A percentile compares a stretch with the other conserved stretches of the same genome.
These are phyloP conservation scores for Gallinago media DNA, from an alignment of 2,113 vertebrate species.

Conservation along the genomic window DNA sequence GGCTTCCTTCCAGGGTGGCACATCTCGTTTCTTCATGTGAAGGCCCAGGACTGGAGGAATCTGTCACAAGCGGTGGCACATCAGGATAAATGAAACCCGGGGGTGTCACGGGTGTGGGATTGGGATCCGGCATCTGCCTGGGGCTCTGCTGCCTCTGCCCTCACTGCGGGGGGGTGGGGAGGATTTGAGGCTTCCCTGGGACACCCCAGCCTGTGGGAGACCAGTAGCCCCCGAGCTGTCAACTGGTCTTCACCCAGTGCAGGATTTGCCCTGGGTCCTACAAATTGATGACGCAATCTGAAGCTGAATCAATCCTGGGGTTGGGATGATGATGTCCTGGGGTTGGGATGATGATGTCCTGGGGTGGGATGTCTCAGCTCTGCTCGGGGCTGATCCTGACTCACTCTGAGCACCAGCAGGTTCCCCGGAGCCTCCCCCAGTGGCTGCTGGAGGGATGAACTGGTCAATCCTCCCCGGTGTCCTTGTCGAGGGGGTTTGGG, in stretches of 20 bases:
- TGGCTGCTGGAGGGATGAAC: background rate
- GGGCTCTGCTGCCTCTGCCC: background rate
- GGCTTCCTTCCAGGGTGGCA: constrained; percentile 1
- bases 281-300: accelerated
- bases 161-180: background rate
- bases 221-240: background rate
- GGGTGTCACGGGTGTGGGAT: background rate
- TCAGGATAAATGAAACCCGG: accelerated
- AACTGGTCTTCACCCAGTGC: background rate
- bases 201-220: background rate
- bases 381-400: background rate
- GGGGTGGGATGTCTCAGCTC: background rate
- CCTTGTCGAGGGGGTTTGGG: accelerated
- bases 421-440: background rate
- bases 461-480: accelerated
- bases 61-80: background rate
- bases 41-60: background rate
- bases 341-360: background rate
- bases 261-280: background rate
- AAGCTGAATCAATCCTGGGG: background rate
- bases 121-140: background rate
- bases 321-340: background rate
- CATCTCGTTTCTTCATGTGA: background rate
- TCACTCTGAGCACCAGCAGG: accelerated
- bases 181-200: background rate